Evolutionary conservation across 2,113 vertebrate species (phyloP).

Genomic region (Lagopus leucura): DNA sequence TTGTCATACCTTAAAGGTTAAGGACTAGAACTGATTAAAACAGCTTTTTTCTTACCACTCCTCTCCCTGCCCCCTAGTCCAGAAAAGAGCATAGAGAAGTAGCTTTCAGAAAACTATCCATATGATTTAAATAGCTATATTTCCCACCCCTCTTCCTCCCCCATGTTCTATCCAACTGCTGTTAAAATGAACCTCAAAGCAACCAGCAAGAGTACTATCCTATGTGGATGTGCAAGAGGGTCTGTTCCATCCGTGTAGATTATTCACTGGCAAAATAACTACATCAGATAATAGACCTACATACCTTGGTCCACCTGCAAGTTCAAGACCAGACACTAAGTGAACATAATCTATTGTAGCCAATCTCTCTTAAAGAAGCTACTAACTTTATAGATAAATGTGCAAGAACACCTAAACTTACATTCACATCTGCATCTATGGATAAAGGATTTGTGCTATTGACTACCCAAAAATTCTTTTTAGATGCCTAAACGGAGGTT

Average conservation of each 20-base stretch:
- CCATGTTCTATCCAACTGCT: neutral
- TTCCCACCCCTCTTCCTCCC: neutral
- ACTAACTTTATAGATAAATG: accelerated
- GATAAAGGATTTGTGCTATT: neutral
- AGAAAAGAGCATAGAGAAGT: neutral
- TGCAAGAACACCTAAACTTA: neutral
- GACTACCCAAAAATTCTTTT: neutral
- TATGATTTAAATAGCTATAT: neutral
- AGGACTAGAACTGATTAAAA: neutral
- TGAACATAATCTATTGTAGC: neutral
- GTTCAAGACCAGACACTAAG: neutral
- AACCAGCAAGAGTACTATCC: neutral
- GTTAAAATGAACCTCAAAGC: neutral
- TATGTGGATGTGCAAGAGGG: neutral
- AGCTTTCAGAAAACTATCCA: neutral
- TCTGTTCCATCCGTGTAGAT: neutral
- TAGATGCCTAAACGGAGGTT: neutral
- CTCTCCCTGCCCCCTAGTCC: neutral
- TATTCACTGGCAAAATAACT: neutral
- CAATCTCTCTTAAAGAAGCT: neutral
- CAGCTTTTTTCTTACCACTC: neutral
- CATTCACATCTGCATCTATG: neutral
- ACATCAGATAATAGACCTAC: too few species aligned
- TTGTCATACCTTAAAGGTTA: neutral
- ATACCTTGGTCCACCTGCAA: neutral